Percentiles rank a stretch among this genome's conserved stretches.
These are phyloP conservation scores for Malthinus flaveolus DNA, from an alignment of 2,888 invertebrate genomes.

Conservation along the genomic window DNA sequence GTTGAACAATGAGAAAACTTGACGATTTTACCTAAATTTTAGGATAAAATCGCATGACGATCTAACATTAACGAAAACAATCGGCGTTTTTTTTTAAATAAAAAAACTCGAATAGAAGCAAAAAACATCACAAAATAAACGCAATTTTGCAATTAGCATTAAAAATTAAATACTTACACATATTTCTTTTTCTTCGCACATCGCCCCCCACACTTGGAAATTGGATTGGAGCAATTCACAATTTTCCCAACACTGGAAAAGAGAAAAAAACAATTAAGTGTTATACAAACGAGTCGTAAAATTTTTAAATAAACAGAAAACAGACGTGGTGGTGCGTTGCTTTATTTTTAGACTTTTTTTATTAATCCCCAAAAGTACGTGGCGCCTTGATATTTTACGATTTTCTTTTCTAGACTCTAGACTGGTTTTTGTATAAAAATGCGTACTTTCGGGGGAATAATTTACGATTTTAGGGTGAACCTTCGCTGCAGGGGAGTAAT, in stretches of 20 bases:
- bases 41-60: conserved; percentile 12
- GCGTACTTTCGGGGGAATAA: no score
- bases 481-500: no score
- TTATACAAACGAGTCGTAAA: conserved; percentile 29
- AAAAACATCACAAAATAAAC: conserved; percentile 2
- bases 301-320: conserved; percentile 42
- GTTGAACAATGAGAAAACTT: conserved; percentile 16
- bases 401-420: neutral
- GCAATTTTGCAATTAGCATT: conserved; percentile 1
- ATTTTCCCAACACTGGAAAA: conserved; percentile 76
- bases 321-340: conserved; percentile 37
- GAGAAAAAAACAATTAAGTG: conserved; percentile 43
- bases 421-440: neutral
- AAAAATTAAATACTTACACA: conserved; percentile 63
- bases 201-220: conserved; percentile 72
- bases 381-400: conserved; percentile 3
- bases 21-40: conserved; percentile 12
- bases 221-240: conserved; percentile 74
- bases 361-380: conserved; percentile 21
- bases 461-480: no score
- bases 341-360: conserved; percentile 36
- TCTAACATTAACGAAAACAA: conserved; percentile 4
- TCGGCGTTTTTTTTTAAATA: no score
- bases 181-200: conserved; percentile 71
- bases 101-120: no score